Evolutionary conservation across 1,140 invertebrate genomes (phyloP).

Genomic region (Babylonia areolata): DNA sequence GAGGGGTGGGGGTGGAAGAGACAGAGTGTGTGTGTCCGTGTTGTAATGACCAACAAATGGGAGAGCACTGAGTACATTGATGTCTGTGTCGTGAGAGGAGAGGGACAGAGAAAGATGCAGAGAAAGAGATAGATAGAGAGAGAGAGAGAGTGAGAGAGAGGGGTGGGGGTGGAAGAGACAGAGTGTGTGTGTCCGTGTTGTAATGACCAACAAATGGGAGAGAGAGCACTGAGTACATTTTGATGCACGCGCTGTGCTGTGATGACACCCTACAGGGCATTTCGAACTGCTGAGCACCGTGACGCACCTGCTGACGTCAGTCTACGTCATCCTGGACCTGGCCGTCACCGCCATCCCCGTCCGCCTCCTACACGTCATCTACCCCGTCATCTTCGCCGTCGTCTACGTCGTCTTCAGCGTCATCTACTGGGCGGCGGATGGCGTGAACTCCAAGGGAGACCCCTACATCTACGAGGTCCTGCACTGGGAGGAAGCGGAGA

Average conservation of each 20-base stretch:
- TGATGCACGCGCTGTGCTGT: no score
- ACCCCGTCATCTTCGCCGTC: slow-evolving; percentile 54
- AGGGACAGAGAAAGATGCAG: no score
- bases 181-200: not conserved
- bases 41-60: no score
- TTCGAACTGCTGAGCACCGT: slow-evolving; percentile 41
- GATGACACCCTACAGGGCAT: not conserved
- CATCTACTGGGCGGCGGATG: slow-evolving; percentile 57
- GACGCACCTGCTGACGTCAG: slow-evolving; percentile 57
- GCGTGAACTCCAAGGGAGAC: slow-evolving; percentile 30
- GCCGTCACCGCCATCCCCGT: slow-evolving; percentile 55
- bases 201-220: no score
- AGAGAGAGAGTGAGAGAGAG: no score
- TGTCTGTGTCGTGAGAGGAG: not conserved
- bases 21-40: not conserved
- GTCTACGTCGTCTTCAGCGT: slow-evolving; percentile 58
- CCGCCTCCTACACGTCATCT: slow-evolving; percentile 58
- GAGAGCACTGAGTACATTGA: not conserved
- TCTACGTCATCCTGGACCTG: slow-evolving; percentile 62
- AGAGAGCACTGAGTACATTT: no score
- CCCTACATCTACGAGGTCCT: slow-evolving; percentile 55
- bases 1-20: no score
- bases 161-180: no score
- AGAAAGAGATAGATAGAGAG: no score
- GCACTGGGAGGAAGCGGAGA: slow-evolving; percentile 48